These are phyloP conservation scores for Dryadula phaetusa DNA, from an alignment of 2,888 invertebrate genomes.

Conservation along the genomic window DNA sequence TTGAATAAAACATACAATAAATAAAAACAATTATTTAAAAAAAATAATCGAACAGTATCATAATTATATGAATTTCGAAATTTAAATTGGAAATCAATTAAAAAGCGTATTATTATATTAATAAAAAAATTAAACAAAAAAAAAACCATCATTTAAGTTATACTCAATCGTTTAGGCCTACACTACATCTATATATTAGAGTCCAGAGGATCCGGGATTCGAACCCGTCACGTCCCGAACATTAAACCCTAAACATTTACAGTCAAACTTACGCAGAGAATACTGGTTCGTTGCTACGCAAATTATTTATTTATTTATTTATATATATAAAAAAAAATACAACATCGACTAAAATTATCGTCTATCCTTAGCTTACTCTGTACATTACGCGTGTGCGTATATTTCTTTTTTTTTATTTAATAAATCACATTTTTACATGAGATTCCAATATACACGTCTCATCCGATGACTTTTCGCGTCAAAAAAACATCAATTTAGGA, in stretches of 20 bases:
- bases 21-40: slow-evolving; percentile 28
- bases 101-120: slow-evolving; percentile 19
- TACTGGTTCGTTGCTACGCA: slow-evolving; percentile 81
- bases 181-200: slow-evolving; percentile 52
- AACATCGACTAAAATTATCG: slow-evolving; percentile 59
- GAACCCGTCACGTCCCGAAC: background rate
- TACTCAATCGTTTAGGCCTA: slow-evolving; percentile 55
- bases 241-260: slow-evolving; percentile 57
- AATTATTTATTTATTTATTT: slow-evolving; percentile 57
- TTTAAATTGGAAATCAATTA: background rate
- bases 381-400: slow-evolving; percentile 60
- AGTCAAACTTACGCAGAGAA: slow-evolving; percentile 56
- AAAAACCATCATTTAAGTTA: slow-evolving; percentile 14
- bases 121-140: slow-evolving; percentile 6
- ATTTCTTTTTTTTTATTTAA: slow-evolving; percentile 33
- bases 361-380: slow-evolving; percentile 74
- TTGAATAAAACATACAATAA: slow-evolving; percentile 31
- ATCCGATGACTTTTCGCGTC: slow-evolving; percentile 26
- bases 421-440: slow-evolving; percentile 53
- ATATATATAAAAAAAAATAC: slow-evolving; percentile 52
- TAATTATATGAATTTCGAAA: background rate
- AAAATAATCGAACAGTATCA: slow-evolving; percentile 6
- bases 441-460: slow-evolving; percentile 58
- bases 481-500: slow-evolving; percentile 47
- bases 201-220: background rate